A percentile compares a stretch with the other conserved stretches of the same genome.
These are phyloP conservation scores for Melanotus villosus DNA, from an alignment of 2,888 invertebrate genomes.

Conservation along the genomic window DNA sequence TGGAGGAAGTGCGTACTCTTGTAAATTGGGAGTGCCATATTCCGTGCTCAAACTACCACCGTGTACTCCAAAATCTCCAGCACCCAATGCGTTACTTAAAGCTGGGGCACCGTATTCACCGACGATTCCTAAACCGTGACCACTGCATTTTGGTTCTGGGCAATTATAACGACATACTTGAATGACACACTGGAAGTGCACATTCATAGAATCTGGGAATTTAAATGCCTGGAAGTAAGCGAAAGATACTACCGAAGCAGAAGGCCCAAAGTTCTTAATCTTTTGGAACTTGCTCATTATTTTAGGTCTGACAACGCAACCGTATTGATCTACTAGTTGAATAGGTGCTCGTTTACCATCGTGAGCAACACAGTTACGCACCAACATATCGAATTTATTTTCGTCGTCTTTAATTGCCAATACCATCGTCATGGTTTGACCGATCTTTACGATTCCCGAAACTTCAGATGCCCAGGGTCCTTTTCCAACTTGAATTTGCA, in stretches of 20 bases:
- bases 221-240: slow-evolving; percentile 98
- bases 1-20: slow-evolving; percentile 81
- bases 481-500: slow-evolving; percentile 97
- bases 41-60: slow-evolving; percentile 71
- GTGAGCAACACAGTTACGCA: slow-evolving; percentile 94
- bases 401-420: slow-evolving; percentile 96
- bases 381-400: slow-evolving; percentile 96
- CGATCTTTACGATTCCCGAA: slow-evolving; percentile 95
- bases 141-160: slow-evolving; percentile 90
- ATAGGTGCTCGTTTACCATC: slow-evolving; percentile 95
- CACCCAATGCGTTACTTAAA: slow-evolving; percentile 61
- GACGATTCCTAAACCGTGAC: slow-evolving; percentile 72
- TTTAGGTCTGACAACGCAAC: slow-evolving; percentile 93
- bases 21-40: slow-evolving; percentile 81
- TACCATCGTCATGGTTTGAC: slow-evolving; percentile 98
- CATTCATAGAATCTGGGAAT: slow-evolving; percentile 97
- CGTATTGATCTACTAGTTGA: slow-evolving; percentile 93
- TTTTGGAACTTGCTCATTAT: slow-evolving; percentile 97
- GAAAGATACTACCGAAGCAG: slow-evolving; percentile 94
- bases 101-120: slow-evolving; percentile 78
- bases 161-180: slow-evolving; percentile 95
- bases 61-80: slow-evolving; percentile 67
- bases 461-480: slow-evolving; percentile 98
- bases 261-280: slow-evolving; percentile 95
- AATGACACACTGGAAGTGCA: slow-evolving; percentile 96